These are phyloP conservation scores for Luidia sarsii DNA, from an alignment of 53 echinoderm and acorn worm genomes.

Conservation along the genomic window DNA sequence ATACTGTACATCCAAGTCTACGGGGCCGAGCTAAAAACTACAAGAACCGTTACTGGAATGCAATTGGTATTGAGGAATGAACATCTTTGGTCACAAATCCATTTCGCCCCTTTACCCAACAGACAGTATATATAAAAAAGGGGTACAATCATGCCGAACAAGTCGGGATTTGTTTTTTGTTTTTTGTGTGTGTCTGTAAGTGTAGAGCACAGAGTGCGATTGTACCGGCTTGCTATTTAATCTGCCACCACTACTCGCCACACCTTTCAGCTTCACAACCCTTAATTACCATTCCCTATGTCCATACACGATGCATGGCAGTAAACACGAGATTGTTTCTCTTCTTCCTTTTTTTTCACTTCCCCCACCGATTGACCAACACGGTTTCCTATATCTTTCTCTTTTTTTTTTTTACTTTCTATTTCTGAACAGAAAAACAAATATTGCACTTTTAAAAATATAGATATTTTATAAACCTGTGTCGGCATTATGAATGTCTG, in stretches of 20 bases:
- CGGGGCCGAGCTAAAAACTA: neutral
- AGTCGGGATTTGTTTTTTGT: too few species aligned
- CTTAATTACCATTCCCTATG: conserved; percentile 10
- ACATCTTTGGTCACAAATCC: conserved; percentile 45
- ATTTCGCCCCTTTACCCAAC: too few species aligned
- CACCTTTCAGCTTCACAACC: neutral
- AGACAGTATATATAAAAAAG: too few species aligned
- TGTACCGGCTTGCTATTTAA: too few species aligned
- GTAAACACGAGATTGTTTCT: conserved; percentile 23
- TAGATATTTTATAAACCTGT: conserved; percentile 52
- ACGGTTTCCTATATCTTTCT: conserved; percentile 6
- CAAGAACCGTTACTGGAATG: conserved; percentile 39
- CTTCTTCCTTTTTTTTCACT: too few species aligned
- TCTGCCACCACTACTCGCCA: neutral
- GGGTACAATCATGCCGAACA: too few species aligned
- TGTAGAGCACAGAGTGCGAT: too few species aligned
- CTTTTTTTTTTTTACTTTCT: too few species aligned
- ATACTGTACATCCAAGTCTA: neutral
- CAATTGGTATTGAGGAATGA: conserved; percentile 50
- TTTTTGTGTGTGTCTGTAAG: too few species aligned
- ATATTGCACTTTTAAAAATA: conserved; percentile 59
- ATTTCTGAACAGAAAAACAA: conserved; percentile 46
- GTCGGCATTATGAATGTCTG: conserved; percentile 24
- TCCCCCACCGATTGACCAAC: conserved; percentile 16
- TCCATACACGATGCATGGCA: conserved; percentile 5